phyloP scores from a whole-genome alignment of 2,797 vertebrate genomes.

The Dendrocincla fuliginosa region DNA sequence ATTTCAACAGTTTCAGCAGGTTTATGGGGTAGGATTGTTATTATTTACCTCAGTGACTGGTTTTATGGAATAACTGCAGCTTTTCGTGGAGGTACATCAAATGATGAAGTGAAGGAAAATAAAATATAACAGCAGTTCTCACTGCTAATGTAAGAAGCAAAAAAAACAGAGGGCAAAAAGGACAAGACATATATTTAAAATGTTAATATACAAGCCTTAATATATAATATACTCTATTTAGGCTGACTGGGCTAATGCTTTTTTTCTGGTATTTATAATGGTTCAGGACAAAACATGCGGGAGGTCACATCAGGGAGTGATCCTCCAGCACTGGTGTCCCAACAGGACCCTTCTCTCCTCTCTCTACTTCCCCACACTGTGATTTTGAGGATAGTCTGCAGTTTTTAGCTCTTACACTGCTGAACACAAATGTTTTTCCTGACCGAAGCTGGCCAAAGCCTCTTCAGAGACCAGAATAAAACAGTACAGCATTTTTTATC shows the following conservation, averaged over 20 bases:
- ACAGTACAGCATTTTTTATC: not conserved
- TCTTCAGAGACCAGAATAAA: not conserved
- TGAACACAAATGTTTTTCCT: not conserved
- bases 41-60: conserved; percentile 66
- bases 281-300: not conserved
- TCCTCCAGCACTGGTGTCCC: not conserved
- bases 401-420: not conserved
- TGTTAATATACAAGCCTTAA: accelerated
- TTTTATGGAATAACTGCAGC: conserved; percentile 58
- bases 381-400: not conserved
- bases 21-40: conserved; percentile 68
- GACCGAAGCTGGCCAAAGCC: not conserved
- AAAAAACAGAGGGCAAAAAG: not conserved
- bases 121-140: not conserved
- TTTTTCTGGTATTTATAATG: not conserved
- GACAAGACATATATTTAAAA: not conserved
- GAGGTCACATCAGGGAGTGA: not conserved
- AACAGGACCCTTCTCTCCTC: not conserved
- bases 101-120: conserved; percentile 39
- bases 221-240: not conserved
- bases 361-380: not conserved
- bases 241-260: not conserved
- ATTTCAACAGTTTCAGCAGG: conserved; percentile 71
- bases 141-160: not conserved
- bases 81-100: conserved; percentile 54